Conservation (phyloP, 2,888 invertebrate species). For the Beris morrisii region DNA sequence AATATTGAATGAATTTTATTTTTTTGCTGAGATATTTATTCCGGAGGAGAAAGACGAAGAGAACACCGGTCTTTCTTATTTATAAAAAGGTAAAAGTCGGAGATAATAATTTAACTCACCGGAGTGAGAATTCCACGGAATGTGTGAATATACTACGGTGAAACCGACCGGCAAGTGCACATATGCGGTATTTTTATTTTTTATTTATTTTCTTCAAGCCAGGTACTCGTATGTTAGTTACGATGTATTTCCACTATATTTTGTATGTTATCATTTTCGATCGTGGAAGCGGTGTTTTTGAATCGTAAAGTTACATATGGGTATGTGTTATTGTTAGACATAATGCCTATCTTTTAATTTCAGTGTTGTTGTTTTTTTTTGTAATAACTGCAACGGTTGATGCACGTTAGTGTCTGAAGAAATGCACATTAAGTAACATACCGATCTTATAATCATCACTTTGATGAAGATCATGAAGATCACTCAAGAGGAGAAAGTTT, state of each 20-base stretch:
- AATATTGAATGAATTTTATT: too few relatives aligned
- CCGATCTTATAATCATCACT: slow-evolving; percentile 21
- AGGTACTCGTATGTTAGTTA: slow-evolving; percentile 1
- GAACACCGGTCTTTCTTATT: neutral
- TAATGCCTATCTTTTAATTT: too few relatives aligned
- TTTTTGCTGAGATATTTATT: too few relatives aligned
- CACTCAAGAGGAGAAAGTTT: slow-evolving; percentile 11
- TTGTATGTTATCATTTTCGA: slow-evolving; percentile 3
- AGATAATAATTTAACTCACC: slow-evolving; percentile 10
- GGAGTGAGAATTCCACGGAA: slow-evolving; percentile 19
- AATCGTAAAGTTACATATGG: too few relatives aligned
- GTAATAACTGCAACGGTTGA: too few relatives aligned
- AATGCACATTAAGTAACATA: slow-evolving; percentile 16
- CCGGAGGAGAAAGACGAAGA: slow-evolving; percentile 1
- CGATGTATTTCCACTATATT: neutral
- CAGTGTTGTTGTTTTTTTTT: too few relatives aligned
- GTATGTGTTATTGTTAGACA: too few relatives aligned
- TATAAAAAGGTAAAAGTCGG: slow-evolving; percentile 30
- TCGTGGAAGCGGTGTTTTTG: slow-evolving; percentile 3
- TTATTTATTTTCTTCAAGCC: slow-evolving; percentile 3
- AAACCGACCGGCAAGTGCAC: slow-evolving; percentile 30
- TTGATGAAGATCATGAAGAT: slow-evolving; percentile 8
- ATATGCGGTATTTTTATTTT: neutral
- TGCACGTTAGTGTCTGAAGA: too few relatives aligned
- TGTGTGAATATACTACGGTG: slow-evolving; percentile 25